phyloP scores from a whole-genome alignment of 2,113 vertebrate species.

The Alces alces region DNA sequence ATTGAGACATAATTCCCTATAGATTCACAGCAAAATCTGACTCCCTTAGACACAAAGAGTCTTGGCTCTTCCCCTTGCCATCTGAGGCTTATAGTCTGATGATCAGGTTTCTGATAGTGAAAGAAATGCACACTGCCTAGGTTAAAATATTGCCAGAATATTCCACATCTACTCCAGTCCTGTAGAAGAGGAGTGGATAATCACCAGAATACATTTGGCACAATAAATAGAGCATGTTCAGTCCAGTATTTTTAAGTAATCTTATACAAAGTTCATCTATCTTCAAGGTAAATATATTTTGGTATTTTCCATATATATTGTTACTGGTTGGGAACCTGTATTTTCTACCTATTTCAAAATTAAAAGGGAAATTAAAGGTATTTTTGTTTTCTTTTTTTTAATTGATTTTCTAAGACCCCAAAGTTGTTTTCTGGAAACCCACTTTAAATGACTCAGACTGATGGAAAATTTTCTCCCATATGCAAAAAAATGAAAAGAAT shows the following conservation, averaged over 20 bases:
- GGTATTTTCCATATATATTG: not conserved
- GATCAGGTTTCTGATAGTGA: not conserved
- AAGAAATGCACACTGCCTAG: not conserved
- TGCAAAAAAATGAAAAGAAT: not conserved
- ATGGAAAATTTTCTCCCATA: not conserved
- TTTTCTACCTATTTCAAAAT: constrained; percentile 14
- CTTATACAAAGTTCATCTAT: not conserved
- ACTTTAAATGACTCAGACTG: not conserved
- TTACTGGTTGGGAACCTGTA: not conserved
- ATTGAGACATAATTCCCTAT: not conserved
- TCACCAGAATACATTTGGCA: not conserved
- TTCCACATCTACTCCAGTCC: not conserved
- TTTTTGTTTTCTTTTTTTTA: not conserved
- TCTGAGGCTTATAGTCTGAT: not conserved
- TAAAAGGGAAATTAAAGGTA: not conserved
- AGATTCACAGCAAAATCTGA: not conserved
- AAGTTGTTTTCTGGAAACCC: not conserved
- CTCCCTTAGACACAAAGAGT: not conserved
- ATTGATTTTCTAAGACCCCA: not conserved
- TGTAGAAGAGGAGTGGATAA: not conserved
- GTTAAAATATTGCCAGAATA: not conserved
- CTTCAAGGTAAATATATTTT: not conserved
- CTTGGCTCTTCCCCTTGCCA: not conserved
- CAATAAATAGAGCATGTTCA: not conserved
- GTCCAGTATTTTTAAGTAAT: not conserved